A percentile compares a stretch with the other conserved stretches of the same genome.
These are phyloP conservation scores for Nomada fucata DNA, from an alignment of 2,888 invertebrate species.

Conservation along the genomic window DNA sequence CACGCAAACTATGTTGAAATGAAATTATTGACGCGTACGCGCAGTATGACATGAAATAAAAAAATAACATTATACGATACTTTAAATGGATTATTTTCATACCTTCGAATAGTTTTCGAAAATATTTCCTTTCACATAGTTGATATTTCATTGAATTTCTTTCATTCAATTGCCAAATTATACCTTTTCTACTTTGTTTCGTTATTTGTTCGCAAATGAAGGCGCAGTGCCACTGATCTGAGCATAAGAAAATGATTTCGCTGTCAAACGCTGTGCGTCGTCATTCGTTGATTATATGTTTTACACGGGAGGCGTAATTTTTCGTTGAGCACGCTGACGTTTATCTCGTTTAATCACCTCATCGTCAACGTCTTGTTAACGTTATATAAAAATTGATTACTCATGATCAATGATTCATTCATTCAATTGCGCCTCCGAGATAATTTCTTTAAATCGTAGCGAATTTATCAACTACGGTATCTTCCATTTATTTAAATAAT, in stretches of 20 bases:
- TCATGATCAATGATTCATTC: not conserved
- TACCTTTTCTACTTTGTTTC: not conserved
- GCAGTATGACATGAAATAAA: not conserved
- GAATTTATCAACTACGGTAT: not conserved
- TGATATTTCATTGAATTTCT: not conserved
- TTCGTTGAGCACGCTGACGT: not conserved
- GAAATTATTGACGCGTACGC: conserved; percentile 12
- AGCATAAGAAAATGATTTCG: no score
- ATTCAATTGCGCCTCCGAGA: no score
- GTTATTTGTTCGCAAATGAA: not conserved
- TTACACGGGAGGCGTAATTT: not conserved
- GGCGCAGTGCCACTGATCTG: no score
- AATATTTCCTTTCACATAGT: not conserved
- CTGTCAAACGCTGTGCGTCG: no score
- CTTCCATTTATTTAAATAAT: no score
- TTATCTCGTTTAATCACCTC: not conserved
- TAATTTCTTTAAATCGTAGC: not conserved
- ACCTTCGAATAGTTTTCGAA: not conserved
- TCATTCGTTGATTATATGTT: no score
- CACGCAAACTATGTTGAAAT: conserved; percentile 54
- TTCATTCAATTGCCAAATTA: not conserved
- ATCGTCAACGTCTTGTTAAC: not conserved
- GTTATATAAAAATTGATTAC: conserved; percentile 26
- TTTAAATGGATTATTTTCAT: not conserved
- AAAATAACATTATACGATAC: not conserved